Conservation (phyloP, 2,888 invertebrate genomes). For the Ectemnius cavifrons region DNA sequence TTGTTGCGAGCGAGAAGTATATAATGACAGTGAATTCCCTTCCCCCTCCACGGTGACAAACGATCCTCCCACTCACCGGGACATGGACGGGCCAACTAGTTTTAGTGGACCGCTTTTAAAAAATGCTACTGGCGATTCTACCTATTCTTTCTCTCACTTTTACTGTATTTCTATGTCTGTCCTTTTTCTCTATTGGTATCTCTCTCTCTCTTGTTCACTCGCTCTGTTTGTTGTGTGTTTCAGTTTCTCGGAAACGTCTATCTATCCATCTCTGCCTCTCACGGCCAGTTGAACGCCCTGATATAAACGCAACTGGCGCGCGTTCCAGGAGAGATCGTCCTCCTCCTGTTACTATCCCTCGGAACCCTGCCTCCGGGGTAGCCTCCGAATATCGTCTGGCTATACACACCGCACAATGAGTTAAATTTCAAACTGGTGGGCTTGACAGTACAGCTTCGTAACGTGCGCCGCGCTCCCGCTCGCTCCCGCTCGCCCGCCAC, state of each 20-base stretch:
- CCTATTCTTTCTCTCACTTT: background rate
- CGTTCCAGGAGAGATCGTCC: constrained; percentile 17
- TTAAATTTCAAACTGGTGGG: constrained; percentile 41
- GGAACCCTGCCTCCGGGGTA: background rate
- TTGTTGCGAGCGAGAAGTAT: constrained; percentile 19
- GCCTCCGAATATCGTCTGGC: background rate
- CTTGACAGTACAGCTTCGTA: constrained; percentile 20
- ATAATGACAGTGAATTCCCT: constrained; percentile 53
- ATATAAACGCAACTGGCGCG: constrained; percentile 10
- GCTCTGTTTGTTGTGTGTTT: too few species aligned
- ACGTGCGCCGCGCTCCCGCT: too few species aligned
- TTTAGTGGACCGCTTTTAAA: constrained; percentile 36
- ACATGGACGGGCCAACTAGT: constrained; percentile 24
- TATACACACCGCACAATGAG: background rate
- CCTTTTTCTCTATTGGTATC: too few species aligned
- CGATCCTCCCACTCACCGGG: constrained; percentile 21
- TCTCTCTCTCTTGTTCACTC: too few species aligned
- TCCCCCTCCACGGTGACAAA: constrained; percentile 22
- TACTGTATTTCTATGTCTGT: background rate
- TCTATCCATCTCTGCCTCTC: too few species aligned
- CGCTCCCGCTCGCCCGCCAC: too few species aligned
- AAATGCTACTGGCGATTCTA: constrained; percentile 8
- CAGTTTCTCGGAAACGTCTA: too few species aligned
- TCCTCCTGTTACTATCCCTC: too few species aligned
- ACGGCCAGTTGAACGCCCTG: background rate